Evolutionary conservation across 1,140 invertebrate species (phyloP).

Genomic region (Rhagoletis pomonella): DNA sequence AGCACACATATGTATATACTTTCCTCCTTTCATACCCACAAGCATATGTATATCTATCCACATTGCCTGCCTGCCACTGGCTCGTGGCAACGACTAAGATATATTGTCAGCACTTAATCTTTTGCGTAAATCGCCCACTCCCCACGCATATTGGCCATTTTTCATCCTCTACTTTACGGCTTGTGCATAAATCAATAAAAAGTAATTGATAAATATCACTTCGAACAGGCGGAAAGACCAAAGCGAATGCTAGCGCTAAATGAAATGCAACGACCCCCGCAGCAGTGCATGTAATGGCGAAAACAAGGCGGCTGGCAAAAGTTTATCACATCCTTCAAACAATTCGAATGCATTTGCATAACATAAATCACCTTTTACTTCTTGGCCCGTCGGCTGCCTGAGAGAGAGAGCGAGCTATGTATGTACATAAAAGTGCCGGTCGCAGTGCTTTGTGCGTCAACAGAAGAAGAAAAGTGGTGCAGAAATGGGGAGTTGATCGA

Average conservation of each 20-base stretch:
- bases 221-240: constrained; percentile 40
- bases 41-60: too few relatives aligned
- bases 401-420: not conserved
- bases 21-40: too few relatives aligned
- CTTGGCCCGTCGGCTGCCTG: not conserved
- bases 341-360: constrained; percentile 50
- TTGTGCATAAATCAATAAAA: constrained; percentile 44
- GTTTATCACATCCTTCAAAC: constrained; percentile 37
- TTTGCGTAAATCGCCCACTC: constrained; percentile 31
- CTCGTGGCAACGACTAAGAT: not conserved
- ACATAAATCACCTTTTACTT: constrained; percentile 50
- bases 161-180: constrained; percentile 13
- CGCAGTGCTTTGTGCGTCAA: too few relatives aligned
- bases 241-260: constrained; percentile 5
- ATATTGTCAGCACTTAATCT: constrained; percentile 17
- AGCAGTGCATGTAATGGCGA: not conserved
- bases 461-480: not conserved
- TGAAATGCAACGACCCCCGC: constrained; percentile 43
- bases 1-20: too few relatives aligned
- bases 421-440: too few relatives aligned
- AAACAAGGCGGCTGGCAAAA: not conserved
- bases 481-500: not conserved
- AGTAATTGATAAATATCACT: constrained; percentile 47
- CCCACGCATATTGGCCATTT: constrained; percentile 16
- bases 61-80: too few relatives aligned